phyloP scores from a whole-genome alignment of 2,888 invertebrate species.

The Leptogaster cylindrica region DNA sequence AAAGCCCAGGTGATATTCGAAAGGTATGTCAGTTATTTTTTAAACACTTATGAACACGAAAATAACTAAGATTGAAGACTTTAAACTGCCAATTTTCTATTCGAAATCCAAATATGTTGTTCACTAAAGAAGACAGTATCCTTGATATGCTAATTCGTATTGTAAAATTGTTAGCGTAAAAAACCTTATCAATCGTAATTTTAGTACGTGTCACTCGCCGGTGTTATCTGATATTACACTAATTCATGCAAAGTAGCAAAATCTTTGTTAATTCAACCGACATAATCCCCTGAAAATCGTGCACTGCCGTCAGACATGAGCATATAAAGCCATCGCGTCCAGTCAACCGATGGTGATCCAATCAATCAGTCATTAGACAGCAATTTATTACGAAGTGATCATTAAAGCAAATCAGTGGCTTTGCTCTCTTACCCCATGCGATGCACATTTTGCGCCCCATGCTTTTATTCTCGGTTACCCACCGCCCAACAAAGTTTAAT shows the following conservation, averaged over 20 bases:
- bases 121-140: too few relatives aligned
- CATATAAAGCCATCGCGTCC: background rate
- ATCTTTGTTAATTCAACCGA: background rate
- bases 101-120: too few relatives aligned
- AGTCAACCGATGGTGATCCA: conserved; percentile 2
- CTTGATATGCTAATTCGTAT: too few relatives aligned
- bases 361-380: conserved; percentile 23
- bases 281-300: background rate
- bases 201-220: background rate
- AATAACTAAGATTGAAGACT: too few relatives aligned
- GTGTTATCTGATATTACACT: background rate
- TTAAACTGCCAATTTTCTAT: too few relatives aligned
- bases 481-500: background rate
- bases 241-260: background rate
- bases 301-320: background rate
- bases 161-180: background rate
- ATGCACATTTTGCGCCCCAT: background rate
- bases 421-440: conserved; percentile 12
- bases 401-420: conserved; percentile 38
- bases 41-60: too few relatives aligned
- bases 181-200: background rate
- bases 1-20: conserved; percentile 90
- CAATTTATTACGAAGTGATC: conserved; percentile 33
- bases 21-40: too few relatives aligned
- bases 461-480: background rate